These are phyloP conservation scores for Drosophila ustulata DNA, from an alignment of 2,888 invertebrate species.

Conservation along the genomic window DNA sequence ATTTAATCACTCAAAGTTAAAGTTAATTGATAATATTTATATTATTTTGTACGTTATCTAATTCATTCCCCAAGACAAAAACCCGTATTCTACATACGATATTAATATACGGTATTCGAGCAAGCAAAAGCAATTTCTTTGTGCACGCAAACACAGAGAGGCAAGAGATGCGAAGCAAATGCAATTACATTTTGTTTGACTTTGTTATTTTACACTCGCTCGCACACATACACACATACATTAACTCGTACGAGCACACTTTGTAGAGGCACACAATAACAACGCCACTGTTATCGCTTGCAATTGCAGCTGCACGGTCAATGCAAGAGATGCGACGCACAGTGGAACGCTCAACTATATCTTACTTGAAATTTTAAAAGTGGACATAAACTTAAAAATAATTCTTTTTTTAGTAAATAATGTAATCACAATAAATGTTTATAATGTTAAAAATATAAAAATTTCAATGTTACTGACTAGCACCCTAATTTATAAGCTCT, in stretches of 20 bases:
- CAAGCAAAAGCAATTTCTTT: slow-evolving; percentile 43
- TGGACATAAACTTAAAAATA: too few species aligned
- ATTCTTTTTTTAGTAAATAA: not conserved
- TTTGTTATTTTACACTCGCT: slow-evolving; percentile 48
- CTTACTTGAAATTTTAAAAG: too few species aligned
- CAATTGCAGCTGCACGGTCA: slow-evolving; percentile 55
- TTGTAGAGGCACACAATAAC: slow-evolving; percentile 27
- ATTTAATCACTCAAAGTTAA: not conserved
- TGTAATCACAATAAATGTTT: too few species aligned
- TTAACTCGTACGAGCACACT: not conserved
- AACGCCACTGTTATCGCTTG: slow-evolving; percentile 44
- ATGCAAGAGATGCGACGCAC: slow-evolving; percentile 38
- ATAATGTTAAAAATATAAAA: too few species aligned
- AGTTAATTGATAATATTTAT: not conserved
- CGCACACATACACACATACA: slow-evolving; percentile 2
- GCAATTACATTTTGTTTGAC: slow-evolving; percentile 53
- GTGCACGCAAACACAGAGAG: slow-evolving; percentile 19
- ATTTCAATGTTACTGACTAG: too few species aligned
- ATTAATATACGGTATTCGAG: slow-evolving; percentile 37
- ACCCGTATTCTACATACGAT: slow-evolving; percentile 20
- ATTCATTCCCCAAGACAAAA: not conserved
- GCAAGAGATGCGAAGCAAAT: slow-evolving; percentile 47
- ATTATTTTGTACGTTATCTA: too few species aligned
- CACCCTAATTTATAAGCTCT: too few species aligned
- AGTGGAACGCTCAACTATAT: slow-evolving; percentile 24